These are phyloP conservation scores for Plagodis dolabraria DNA, from an alignment of 2,888 invertebrate species.

Conservation along the genomic window DNA sequence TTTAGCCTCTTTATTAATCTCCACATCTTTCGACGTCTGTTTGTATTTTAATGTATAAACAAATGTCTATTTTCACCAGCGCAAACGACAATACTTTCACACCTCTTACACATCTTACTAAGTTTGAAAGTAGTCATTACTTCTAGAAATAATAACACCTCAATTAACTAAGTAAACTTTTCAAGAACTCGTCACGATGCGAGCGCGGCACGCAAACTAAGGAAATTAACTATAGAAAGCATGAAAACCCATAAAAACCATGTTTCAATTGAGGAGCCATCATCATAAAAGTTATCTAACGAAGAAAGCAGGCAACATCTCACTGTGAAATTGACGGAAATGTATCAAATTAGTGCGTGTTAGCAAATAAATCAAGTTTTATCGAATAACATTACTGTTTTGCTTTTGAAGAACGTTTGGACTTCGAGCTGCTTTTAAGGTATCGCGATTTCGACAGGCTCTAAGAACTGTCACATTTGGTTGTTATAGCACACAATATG, in stretches of 20 bases:
- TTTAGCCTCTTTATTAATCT: neutral
- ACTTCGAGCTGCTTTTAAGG: too few species aligned
- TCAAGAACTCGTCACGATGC: slow-evolving; percentile 1
- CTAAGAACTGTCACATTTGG: too few species aligned
- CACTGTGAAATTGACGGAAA: neutral
- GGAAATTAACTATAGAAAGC: neutral
- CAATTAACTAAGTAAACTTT: slow-evolving; percentile 19
- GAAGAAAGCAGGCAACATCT: slow-evolving; percentile 4
- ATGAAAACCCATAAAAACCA: neutral
- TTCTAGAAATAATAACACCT: slow-evolving; percentile 12
- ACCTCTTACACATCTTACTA: neutral
- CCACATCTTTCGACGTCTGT: slow-evolving; percentile 6
- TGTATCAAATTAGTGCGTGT: neutral
- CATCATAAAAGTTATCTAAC: slow-evolving; percentile 2
- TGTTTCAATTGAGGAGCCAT: neutral
- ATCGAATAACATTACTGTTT: neutral
- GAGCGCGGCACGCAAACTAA: neutral
- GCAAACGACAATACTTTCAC: slow-evolving; percentile 12
- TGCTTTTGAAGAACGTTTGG: too few species aligned
- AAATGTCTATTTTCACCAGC: slow-evolving; percentile 12
- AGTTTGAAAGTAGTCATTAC: slow-evolving; percentile 12
- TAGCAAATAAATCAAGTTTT: neutral
- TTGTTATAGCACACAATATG: too few species aligned
- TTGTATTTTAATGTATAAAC: slow-evolving; percentile 8
- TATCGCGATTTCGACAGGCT: too few species aligned